These are phyloP conservation scores for Antitype chi DNA, from an alignment of 2,888 invertebrate species.

Conservation along the genomic window DNA sequence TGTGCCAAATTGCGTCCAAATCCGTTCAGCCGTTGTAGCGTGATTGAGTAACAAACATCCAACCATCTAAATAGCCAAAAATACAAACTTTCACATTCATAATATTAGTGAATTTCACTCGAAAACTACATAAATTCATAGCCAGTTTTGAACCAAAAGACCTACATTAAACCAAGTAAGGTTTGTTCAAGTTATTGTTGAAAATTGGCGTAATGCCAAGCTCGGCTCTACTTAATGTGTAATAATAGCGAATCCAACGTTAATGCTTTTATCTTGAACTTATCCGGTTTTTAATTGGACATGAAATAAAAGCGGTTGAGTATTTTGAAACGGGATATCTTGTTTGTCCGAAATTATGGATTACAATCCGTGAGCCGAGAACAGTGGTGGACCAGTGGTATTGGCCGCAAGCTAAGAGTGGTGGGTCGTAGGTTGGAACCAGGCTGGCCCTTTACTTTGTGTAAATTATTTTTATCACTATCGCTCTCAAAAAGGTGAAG, in stretches of 20 bases:
- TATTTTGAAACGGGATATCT: conserved; percentile 10
- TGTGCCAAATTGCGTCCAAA: no score
- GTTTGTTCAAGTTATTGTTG: conserved; percentile 40
- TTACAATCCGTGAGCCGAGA: neutral
- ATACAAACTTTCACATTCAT: no score
- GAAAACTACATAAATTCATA: conserved; percentile 5
- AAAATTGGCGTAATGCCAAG: conserved; percentile 43
- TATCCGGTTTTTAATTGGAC: conserved; percentile 52
- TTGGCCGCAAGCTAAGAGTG: no score
- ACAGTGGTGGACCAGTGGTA: no score
- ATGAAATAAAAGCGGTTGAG: neutral
- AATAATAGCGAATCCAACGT: conserved; percentile 52
- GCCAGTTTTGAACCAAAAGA: conserved; percentile 22
- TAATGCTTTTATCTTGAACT: conserved; percentile 52
- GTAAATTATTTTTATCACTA: no score
- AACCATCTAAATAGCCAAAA: no score
- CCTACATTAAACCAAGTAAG: conserved; percentile 23
- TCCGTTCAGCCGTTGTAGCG: no score
- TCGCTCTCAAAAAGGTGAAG: no score
- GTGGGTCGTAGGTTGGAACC: no score
- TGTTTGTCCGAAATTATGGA: neutral
- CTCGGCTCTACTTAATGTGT: conserved; percentile 41
- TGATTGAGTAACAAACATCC: no score
- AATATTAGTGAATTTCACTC: neutral
- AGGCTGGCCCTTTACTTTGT: no score